Conservation (phyloP, 2,888 invertebrate genomes). For the Nysson spinosus region DNA sequence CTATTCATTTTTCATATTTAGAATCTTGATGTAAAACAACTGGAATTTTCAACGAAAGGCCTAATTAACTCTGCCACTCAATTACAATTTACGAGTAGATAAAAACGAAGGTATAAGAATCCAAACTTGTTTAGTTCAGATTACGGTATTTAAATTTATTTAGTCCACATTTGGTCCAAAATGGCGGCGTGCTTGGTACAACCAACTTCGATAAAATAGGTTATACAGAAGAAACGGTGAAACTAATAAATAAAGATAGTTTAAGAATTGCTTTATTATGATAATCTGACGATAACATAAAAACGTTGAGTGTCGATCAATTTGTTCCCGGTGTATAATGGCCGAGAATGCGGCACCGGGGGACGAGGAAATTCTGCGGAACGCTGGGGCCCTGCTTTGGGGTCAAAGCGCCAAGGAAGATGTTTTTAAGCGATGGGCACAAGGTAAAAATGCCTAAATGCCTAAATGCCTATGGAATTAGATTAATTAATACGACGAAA, state of each 20-base stretch:
- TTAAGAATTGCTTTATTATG: too few species aligned
- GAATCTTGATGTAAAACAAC: too few species aligned
- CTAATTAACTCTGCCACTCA: too few species aligned
- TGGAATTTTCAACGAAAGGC: too few species aligned
- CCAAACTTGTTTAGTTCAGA: too few species aligned
- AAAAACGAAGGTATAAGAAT: too few species aligned
- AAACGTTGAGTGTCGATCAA: too few species aligned
- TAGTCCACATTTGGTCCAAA: slow-evolving; percentile 32
- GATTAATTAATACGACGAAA: neutral
- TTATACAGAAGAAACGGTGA: slow-evolving; percentile 53
- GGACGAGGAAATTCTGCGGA: slow-evolving; percentile 82
- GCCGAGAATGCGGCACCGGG: slow-evolving; percentile 78
- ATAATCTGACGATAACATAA: slow-evolving; percentile 18
- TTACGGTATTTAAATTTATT: neutral
- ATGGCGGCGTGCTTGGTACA: slow-evolving; percentile 67
- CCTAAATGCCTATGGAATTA: neutral
- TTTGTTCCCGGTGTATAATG: slow-evolving; percentile 77
- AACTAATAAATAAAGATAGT: slow-evolving; percentile 7
- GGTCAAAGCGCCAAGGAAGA: slow-evolving; percentile 90
- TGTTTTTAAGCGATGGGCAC: slow-evolving; percentile 94
- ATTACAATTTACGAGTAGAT: too few species aligned
- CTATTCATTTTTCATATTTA: too few species aligned
- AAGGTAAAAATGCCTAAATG: slow-evolving; percentile 80
- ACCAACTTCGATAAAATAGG: slow-evolving; percentile 62
- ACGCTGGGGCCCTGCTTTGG: slow-evolving; percentile 90